phyloP scores from a whole-genome alignment of 53 echinoderm and acorn worm species.

The Echinometra lucunter region DNA sequence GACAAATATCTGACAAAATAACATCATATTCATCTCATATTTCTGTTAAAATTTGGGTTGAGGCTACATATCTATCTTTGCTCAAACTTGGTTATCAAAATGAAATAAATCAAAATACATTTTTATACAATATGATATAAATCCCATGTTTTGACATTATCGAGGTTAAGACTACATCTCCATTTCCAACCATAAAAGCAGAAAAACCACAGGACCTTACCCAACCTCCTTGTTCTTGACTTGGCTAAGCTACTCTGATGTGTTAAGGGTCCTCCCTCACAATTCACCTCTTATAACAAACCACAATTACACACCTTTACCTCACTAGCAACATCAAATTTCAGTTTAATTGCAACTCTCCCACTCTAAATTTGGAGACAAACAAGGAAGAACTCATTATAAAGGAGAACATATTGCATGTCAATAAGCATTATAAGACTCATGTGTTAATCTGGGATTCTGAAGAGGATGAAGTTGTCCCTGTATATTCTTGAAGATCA shows the following conservation, averaged over 20 bases:
- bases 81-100: not conserved
- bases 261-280: not conserved
- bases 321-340: not conserved
- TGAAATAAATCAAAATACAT: not conserved
- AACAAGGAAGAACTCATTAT: slow-evolving; percentile 32
- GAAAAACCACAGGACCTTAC: no score
- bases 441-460: slow-evolving; percentile 19
- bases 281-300: not conserved
- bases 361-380: slow-evolving; percentile 2
- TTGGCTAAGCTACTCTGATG: not conserved
- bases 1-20: not conserved
- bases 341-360: not conserved
- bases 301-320: slow-evolving; percentile 4
- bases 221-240: not conserved
- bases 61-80: no score
- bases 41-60: no score
- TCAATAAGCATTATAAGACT: slow-evolving; percentile 38
- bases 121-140: not conserved
- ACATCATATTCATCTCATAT: not conserved
- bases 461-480: not conserved
- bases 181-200: not conserved
- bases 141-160: not conserved
- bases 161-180: not conserved
- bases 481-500: not conserved
- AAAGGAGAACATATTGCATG: slow-evolving; percentile 11